Percentiles rank a stretch among this genome's conserved stretches.
Conservation (phyloP, 2,113 vertebrate species). For the Chloebia gouldiae region DNA sequence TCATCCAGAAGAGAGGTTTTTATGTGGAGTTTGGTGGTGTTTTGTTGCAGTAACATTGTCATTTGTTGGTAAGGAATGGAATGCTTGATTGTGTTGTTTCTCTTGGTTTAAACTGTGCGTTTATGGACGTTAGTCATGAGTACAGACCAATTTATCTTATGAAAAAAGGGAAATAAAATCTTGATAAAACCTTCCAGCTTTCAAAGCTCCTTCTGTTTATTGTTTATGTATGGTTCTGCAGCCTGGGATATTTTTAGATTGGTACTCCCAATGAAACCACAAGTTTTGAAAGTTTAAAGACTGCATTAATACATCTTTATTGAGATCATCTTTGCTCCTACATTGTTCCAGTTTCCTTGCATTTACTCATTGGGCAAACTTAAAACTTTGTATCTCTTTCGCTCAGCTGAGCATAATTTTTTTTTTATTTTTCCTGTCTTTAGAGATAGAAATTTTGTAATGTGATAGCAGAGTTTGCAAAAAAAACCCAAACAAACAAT, state of each 20-base stretch:
- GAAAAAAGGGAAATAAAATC: not conserved
- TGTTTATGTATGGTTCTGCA: conserved; percentile 18
- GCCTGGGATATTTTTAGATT: conserved; percentile 37
- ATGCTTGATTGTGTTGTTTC: not conserved
- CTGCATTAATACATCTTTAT: not conserved
- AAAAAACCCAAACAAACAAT: not conserved
- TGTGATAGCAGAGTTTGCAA: not conserved
- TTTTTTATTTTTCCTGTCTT: not conserved
- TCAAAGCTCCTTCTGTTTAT: conserved; percentile 20
- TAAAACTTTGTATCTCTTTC: not conserved
- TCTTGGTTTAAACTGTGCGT: not conserved
- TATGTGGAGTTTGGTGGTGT: not conserved
- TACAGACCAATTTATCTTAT: not conserved
- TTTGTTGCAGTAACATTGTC: not conserved
- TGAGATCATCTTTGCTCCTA: not conserved
- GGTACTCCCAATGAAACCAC: conserved; percentile 14
- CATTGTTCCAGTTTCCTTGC: not conserved
- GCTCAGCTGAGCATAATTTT: not conserved
- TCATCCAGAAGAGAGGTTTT: not conserved
- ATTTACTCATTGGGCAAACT: not conserved
- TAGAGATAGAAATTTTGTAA: not conserved
- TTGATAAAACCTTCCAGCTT: conserved; percentile 31
- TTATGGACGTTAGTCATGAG: not conserved
- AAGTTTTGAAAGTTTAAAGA: conserved; percentile 26
- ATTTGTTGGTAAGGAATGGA: not conserved